Conservation (phyloP, 2,888 invertebrate species). For the Eumacrocentrus americanus region DNA sequence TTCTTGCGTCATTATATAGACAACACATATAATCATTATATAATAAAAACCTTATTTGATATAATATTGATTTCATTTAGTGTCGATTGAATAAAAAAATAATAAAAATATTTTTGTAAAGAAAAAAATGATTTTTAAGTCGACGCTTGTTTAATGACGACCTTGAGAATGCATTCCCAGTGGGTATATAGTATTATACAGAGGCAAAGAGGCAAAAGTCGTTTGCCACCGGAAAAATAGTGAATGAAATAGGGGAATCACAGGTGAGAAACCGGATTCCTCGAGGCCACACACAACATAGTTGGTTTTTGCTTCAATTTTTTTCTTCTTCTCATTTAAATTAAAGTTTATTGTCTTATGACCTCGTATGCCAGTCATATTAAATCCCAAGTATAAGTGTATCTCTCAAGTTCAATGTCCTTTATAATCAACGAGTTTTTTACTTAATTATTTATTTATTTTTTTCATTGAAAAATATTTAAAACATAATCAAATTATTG, state of each 20-base stretch:
- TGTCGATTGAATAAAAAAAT: no score
- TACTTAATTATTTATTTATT: not conserved
- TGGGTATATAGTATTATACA: no score
- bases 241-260: not conserved
- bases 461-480: constrained; percentile 1
- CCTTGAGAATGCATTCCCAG: not conserved
- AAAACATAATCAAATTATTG: no score
- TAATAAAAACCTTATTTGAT: not conserved
- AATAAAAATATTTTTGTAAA: not conserved
- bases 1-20: not conserved
- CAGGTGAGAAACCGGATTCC: not conserved
- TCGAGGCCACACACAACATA: not conserved
- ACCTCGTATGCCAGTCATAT: no score
- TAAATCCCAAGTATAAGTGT: no score
- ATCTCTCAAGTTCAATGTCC: no score
- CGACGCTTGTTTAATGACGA: not conserved
- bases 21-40: not conserved
- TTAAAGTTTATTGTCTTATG: no score
- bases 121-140: not conserved
- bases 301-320: not conserved
- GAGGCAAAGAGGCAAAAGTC: not conserved
- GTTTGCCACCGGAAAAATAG: not conserved
- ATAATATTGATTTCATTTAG: not conserved
- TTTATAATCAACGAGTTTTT: no score
- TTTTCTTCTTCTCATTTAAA: not conserved